Base-by-base conservation (phyloP, 2,113 vertebrate genomes). In the Nestor notabilis region DNA sequence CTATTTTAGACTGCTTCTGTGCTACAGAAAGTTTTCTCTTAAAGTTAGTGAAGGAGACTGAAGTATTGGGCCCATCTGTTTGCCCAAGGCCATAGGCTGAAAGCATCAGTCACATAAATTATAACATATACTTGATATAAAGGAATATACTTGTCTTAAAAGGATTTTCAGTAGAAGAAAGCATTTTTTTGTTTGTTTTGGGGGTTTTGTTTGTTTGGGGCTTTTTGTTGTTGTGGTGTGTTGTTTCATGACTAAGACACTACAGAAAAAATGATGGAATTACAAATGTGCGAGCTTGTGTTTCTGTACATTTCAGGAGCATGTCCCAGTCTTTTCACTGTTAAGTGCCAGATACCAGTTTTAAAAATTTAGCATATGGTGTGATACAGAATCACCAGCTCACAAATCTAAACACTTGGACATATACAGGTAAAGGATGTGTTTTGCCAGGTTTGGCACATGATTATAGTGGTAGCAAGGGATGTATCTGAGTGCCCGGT, bases 141-240 rank as follows among this genome's bases (percentile, higher is more conserved):
- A 83, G 49, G 9, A 74, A 37, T 61, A 49, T 63, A 49, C 35
- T 37, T 43, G 21, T 10, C 29, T 68, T 31, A 37, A 65, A 49
- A 27, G 3, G 2, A 3, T 68, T 80, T 68, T 74, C 53, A 44
- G 35, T 33, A 55, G 41, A 24, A 29, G 37, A 74, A 66, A 60
- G 6, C 6, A 43, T 68, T 44, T 15, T 37, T 28, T 66, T 23
- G 21, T n/a, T 41, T 61, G 4, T 19, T 39, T 83, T 18, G 12
- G 33, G 0, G 2, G 8, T 50, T 17, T 55, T 58, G 4, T 6
- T 44, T 55, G 7, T 3, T 28, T 43, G 52, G 27, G 4, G 3
- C n/a, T 39, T 47, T 25, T 37, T 60, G 9, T 37, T 37, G 31
- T 49, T 19, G 18, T 20, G 24, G 29, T 64, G 4, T 8, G 66